Evolutionary conservation across 2,888 invertebrate genomes (phyloP), one percentile per base, ranked within the genome.

Genomic region (Leptogaster cylindrica): DNA sequence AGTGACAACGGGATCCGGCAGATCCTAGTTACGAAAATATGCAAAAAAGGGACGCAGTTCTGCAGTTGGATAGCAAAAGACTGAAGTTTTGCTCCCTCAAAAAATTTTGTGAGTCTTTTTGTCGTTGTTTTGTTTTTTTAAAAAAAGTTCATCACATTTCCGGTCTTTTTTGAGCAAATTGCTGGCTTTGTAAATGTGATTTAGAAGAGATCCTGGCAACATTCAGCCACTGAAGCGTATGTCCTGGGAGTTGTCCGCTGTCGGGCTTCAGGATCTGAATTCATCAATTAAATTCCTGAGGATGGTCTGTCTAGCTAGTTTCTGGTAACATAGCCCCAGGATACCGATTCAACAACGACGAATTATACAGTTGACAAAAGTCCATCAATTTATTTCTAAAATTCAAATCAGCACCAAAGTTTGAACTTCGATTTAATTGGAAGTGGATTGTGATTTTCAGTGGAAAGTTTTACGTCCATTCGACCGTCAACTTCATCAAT

Each of bases 361-460:
- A n/a, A n/a, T n/a, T n/a, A n/a, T n/a, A n/a, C n/a, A n/a, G n/a
- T n/a, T n/a, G n/a, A n/a, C n/a, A 8, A 3, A 46, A 25, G 46
- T 46, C 46, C 20, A 46, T 46, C 46, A 51, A 51, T 51, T 51
- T 16, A 25, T 51, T 16, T 27, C 25, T 46, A 14, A 41, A n/a
- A 61, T 41, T 39, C 41, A 61, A 61, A 61, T 61, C 27, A 61
- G 27, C 61, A 14, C 18, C n/a, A 41, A 41, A 25, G n/a, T 33
- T 31, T 10, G 52, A 33, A 52, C 16, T 52, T 52, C 52, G 27
- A 18, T 27, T 61, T 41, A 61, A 61, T 61, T 61, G 61, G 61
- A 25, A 41, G 61, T 61, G 61, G 61, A 41, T 25, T 41, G 41
- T 61, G 41, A 61, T 61, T 61, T 61, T 41, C 41, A 16, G 14